phyloP scores from a whole-genome alignment of 2,797 vertebrate genomes.

The Falco peregrinus region DNA sequence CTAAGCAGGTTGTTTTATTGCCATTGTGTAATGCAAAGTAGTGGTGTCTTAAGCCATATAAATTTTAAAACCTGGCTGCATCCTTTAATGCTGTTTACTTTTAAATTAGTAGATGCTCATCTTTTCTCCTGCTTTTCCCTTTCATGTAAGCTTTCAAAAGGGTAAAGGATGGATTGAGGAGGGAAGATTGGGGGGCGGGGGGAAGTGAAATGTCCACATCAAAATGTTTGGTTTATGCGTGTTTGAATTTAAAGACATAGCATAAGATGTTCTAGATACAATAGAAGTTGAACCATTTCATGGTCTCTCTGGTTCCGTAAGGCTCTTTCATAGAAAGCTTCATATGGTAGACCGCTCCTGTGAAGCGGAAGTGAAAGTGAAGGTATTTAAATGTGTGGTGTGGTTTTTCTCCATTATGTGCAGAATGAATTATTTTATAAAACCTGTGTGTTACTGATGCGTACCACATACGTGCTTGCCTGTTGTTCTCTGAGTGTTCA shows the following conservation, averaged over 20 bases:
- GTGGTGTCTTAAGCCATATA: neutral
- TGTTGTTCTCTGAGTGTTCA: neutral
- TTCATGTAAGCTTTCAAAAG: neutral
- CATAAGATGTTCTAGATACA: neutral
- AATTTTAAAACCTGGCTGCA: neutral
- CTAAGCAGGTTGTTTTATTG: neutral
- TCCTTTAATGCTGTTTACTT: neutral
- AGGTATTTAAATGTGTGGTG: neutral
- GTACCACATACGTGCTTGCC: neutral
- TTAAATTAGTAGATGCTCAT: neutral
- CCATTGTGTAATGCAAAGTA: neutral
- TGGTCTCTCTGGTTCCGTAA: neutral
- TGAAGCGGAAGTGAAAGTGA: neutral
- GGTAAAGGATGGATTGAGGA: neutral
- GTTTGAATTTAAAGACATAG: neutral
- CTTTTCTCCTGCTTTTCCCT: neutral
- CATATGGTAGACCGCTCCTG: fast-evolving
- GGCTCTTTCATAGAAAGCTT: neutral
- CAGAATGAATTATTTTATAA: neutral
- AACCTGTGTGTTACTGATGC: neutral
- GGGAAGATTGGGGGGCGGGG: neutral
- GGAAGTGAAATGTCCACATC: neutral
- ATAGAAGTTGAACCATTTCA: neutral
- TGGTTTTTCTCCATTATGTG: neutral
- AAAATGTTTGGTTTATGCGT: neutral